These are phyloP conservation scores for Cheilosia variabilis DNA, from an alignment of 2,888 invertebrate genomes.

Conservation along the genomic window DNA sequence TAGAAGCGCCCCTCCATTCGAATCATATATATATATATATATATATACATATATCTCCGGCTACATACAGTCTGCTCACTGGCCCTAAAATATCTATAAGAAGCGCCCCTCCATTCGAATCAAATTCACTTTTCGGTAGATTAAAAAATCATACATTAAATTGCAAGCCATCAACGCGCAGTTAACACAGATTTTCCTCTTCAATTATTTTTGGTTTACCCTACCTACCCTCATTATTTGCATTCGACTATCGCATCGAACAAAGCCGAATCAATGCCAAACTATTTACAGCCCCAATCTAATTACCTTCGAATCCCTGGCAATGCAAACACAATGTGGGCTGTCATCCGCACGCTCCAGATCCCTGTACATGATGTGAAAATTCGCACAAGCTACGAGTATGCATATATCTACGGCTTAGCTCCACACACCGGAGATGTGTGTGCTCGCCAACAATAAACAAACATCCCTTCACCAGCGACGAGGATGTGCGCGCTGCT, in stretches of 20 bases:
- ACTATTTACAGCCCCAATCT: conserved; percentile 72
- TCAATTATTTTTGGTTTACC: conserved; percentile 57
- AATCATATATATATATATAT: too few species aligned
- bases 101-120: too few species aligned
- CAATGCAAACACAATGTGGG: conserved; percentile 72
- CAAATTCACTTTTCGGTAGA: neutral
- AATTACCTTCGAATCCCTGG: conserved; percentile 72
- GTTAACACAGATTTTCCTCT: conserved; percentile 15
- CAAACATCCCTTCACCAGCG: conserved; percentile 29
- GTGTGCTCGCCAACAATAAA: conserved; percentile 41
- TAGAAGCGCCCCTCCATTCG: too few species aligned
- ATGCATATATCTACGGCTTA: neutral
- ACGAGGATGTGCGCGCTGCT: too few species aligned
- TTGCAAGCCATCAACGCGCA: neutral
- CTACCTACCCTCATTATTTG: conserved; percentile 52
- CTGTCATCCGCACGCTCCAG: conserved; percentile 63
- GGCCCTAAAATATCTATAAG: too few species aligned
- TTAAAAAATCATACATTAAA: neutral
- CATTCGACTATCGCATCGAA: conserved; percentile 63
- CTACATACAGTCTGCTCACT: too few species aligned
- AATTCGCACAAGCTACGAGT: conserved; percentile 30
- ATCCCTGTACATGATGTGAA: conserved; percentile 55
- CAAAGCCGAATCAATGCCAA: conserved; percentile 71
- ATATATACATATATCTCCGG: too few species aligned
- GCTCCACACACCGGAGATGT: conserved; percentile 19